A percentile compares a stretch with the other conserved stretches of the same genome.
phyloP scores from a whole-genome alignment of 2,113 vertebrate genomes.

The Sylvilagus bachmani region DNA sequence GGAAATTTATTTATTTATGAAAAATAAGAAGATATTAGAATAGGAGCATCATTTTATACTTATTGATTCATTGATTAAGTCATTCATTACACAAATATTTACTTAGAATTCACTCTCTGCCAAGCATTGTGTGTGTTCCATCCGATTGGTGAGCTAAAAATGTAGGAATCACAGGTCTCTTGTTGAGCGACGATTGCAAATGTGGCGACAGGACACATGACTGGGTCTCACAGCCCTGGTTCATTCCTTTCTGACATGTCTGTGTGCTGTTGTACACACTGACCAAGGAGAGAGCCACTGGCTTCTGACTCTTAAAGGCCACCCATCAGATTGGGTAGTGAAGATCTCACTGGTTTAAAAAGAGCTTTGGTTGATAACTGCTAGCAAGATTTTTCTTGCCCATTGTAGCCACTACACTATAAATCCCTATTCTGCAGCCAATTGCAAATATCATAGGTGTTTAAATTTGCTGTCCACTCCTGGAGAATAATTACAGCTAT shows the following conservation, averaged over 20 bases:
- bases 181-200: background rate
- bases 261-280: background rate
- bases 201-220: background rate
- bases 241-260: background rate
- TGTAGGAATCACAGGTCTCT: background rate
- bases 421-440: constrained; percentile 84
- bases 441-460: constrained; percentile 85
- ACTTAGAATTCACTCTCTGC: background rate
- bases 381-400: constrained; percentile 74
- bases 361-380: constrained; percentile 73
- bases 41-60: background rate
- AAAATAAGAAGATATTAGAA: constrained; percentile 31
- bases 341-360: constrained; percentile 78
- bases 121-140: background rate
- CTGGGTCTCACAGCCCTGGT: background rate
- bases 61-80: constrained; percentile 3
- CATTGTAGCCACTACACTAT: constrained; percentile 67
- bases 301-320: constrained; percentile 7
- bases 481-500: constrained; percentile 91
- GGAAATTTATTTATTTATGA: background rate
- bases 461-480: constrained; percentile 88
- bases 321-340: constrained; percentile 66
- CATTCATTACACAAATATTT: constrained; percentile 1
- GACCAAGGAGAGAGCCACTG: background rate
- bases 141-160: background rate